A percentile compares a stretch with the other conserved stretches of the same genome.
Evolutionary conservation across 92 coral and sea anemone species (phyloP).

Genomic region (Heliopora coerulea): DNA sequence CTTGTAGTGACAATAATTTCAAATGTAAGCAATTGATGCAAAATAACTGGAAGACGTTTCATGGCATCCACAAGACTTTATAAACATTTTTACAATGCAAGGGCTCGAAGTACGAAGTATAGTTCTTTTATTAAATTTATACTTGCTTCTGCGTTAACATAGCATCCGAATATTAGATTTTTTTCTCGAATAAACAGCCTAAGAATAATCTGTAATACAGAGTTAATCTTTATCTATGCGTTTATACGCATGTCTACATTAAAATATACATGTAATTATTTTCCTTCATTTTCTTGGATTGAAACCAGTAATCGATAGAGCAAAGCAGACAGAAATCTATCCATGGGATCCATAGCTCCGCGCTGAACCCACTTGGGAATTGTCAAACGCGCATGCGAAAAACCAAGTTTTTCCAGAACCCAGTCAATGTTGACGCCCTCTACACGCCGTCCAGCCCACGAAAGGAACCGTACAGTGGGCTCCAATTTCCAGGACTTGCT

Average conservation of each 20-base stretch:
- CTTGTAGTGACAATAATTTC: too few species aligned
- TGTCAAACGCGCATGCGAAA: constrained; percentile 92
- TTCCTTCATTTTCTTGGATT: constrained; percentile 64
- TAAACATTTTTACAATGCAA: too few species aligned
- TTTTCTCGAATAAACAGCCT: too few species aligned
- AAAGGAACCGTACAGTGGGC: constrained; percentile 91
- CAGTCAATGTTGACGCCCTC: constrained; percentile 98
- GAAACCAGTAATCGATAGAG: constrained; percentile 83
- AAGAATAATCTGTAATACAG: too few species aligned
- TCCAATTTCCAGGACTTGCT: constrained; percentile 97
- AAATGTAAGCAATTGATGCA: too few species aligned
- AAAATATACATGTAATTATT: constrained; percentile 9
- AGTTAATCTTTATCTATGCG: neutral
- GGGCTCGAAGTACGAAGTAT: too few species aligned
- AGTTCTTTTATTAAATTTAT: too few species aligned
- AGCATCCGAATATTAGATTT: too few species aligned
- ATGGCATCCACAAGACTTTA: too few species aligned
- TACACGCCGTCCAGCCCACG: constrained; percentile 98
- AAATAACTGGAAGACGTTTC: too few species aligned
- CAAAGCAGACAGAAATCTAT: constrained; percentile 79
- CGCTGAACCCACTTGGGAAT: constrained; percentile 99
- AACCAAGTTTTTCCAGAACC: constrained; percentile 96
- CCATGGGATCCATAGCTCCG: constrained; percentile 99
- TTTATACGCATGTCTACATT: neutral
- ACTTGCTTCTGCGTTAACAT: too few species aligned